These are phyloP conservation scores for Parelbella ahira DNA, from an alignment of 2,888 invertebrate species.

Conservation along the genomic window DNA sequence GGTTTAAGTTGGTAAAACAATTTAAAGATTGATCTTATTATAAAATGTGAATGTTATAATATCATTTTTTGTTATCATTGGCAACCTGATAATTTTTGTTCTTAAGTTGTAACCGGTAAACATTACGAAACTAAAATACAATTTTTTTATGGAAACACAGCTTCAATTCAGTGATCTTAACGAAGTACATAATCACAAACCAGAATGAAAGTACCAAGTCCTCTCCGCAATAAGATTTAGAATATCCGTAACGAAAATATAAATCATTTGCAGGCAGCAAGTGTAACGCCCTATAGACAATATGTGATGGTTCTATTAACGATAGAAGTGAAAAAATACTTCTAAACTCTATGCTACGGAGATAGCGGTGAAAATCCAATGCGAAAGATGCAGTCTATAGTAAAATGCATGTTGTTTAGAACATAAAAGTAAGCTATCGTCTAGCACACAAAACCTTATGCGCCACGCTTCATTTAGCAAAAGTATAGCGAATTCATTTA, in stretches of 20 bases:
- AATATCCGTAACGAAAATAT: constrained; percentile 52
- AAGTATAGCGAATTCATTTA: constrained; percentile 75
- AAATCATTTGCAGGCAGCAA: constrained; percentile 60
- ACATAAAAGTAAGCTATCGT: constrained; percentile 49
- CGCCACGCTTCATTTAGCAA: constrained; percentile 76
- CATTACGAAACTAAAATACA: too few relatives aligned
- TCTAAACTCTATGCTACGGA: not conserved
- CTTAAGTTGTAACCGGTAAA: too few relatives aligned
- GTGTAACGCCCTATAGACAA: constrained; percentile 52
- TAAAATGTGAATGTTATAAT: too few relatives aligned
- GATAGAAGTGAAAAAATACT: constrained; percentile 34
- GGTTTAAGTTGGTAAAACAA: not conserved
- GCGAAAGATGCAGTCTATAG: constrained; percentile 10
- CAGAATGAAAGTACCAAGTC: too few relatives aligned
- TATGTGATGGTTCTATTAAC: constrained; percentile 44
- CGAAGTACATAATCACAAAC: too few relatives aligned
- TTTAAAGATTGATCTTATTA: not conserved
- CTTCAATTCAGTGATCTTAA: too few relatives aligned
- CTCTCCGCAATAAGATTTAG: constrained; percentile 42
- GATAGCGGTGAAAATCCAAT: constrained; percentile 36
- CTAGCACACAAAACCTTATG: constrained; percentile 54
- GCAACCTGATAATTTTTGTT: too few relatives aligned
- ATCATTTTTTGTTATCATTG: too few relatives aligned
- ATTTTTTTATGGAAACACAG: too few relatives aligned
- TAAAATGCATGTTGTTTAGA: constrained; percentile 38